Conservation (phyloP, 2,797 vertebrate genomes). For the Gallinago solitaria region DNA sequence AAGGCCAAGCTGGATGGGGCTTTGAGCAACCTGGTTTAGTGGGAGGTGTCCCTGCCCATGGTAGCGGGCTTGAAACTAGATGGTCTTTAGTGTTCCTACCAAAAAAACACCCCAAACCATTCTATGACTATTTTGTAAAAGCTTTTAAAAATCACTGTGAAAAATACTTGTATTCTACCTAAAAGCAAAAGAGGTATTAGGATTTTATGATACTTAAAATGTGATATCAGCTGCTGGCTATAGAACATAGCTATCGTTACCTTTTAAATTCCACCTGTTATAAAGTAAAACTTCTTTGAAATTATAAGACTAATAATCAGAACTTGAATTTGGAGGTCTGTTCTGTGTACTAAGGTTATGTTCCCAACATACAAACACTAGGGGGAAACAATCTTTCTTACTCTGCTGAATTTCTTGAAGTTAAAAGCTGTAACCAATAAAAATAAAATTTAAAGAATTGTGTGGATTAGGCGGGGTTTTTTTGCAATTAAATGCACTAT, state of each 20-base stretch:
- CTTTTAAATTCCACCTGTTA: not conserved
- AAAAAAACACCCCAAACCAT: not conserved
- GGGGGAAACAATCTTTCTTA: not conserved
- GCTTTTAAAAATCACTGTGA: not conserved
- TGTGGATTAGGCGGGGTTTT: accelerated
- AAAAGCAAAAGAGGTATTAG: not conserved
- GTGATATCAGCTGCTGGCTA: not conserved
- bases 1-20: not conserved
- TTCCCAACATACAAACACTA: not conserved
- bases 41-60: not conserved
- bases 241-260: not conserved
- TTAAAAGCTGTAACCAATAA: not conserved
- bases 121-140: not conserved
- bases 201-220: not conserved
- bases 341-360: not conserved
- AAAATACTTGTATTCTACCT: not conserved
- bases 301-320: not conserved
- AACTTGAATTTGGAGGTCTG: not conserved
- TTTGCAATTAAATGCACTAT: not conserved
- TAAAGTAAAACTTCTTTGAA: not conserved
- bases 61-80: not conserved
- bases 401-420: not conserved
- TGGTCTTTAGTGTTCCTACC: not conserved
- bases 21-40: not conserved
- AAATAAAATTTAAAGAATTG: not conserved